Evolutionary conservation across 2,113 vertebrate genomes (phyloP).

Genomic region (Oryctolagus cuniculus): mOryCun1.1 NC_091437.1:61815001-61815500

Average conservation of each 20-base stretch:
- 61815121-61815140: not conserved
- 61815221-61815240: not conserved
- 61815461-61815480: not conserved
- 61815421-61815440: not conserved
- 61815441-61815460: no score
- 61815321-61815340: slow-evolving; percentile 33
- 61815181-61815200: no score
- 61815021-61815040: not conserved
- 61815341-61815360: not conserved
- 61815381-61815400: not conserved
- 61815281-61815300: slow-evolving; percentile 19
- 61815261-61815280: slow-evolving; percentile 20
- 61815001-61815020: not conserved
- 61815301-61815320: not conserved
- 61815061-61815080: not conserved
- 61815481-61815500: not conserved
- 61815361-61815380: not conserved
- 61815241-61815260: not conserved
- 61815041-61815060: not conserved
- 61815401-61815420: not conserved
- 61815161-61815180: no score
- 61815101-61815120: no score
- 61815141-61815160: not conserved
- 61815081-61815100: not conserved
- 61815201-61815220: not conserved